Evolutionary conservation across 2,113 vertebrate species (phyloP).

Genomic region (Leucoraja erinaceus): DNA sequence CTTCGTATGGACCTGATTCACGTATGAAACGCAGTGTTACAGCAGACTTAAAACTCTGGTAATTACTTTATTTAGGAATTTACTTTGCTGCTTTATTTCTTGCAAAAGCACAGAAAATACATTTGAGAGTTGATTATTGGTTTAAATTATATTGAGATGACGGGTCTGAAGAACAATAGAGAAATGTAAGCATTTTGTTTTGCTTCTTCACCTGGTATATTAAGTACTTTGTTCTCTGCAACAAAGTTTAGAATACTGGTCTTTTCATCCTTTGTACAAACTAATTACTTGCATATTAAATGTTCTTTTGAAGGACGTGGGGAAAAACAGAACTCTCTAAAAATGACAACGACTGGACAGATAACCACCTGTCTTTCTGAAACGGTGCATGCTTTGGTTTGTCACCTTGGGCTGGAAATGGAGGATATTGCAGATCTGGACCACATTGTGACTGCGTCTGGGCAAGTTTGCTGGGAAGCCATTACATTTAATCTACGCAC

Average conservation of each 20-base stretch:
- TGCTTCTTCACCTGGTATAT: background rate
- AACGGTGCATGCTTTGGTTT: conserved; percentile 55
- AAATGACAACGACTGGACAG: conserved; percentile 42
- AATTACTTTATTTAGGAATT: too few relatives aligned
- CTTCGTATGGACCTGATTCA: too few relatives aligned
- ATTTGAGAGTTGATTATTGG: too few relatives aligned
- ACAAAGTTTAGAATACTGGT: background rate
- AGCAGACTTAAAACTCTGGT: too few relatives aligned
- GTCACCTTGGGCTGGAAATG: conserved; percentile 58
- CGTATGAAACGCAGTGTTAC: too few relatives aligned
- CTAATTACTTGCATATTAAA: background rate
- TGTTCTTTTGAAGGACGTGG: background rate
- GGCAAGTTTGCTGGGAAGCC: conserved; percentile 52
- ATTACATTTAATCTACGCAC: conserved; percentile 49
- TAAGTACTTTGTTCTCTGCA: background rate
- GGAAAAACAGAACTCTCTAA: conserved; percentile 38
- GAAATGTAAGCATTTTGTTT: background rate
- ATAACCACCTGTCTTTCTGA: conserved; percentile 60
- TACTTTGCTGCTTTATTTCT: too few relatives aligned
- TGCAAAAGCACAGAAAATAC: too few relatives aligned
- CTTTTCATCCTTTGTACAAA: background rate
- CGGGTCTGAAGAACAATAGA: too few relatives aligned
- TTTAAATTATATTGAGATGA: too few relatives aligned
- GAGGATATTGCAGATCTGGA: conserved; percentile 43
- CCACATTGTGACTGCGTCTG: conserved; percentile 47